Evolutionary conservation across 1,140 invertebrate species (phyloP).

Genomic region (Heliconius hermathena): DNA sequence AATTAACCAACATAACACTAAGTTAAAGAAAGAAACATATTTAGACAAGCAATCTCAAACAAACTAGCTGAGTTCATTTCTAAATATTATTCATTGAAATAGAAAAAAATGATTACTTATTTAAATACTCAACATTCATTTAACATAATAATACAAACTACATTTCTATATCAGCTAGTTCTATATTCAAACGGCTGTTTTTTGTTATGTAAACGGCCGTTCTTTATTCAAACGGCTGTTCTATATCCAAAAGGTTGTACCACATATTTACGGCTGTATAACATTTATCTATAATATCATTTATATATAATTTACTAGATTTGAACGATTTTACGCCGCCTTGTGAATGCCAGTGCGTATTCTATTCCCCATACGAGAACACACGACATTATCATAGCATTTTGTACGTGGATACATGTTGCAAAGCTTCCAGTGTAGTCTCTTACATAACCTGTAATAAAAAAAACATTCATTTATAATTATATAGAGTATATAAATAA

Average conservation of each 20-base stretch:
- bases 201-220: not conserved
- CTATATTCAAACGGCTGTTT: no score
- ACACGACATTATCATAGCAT: constrained; percentile 85
- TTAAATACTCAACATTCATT: not conserved
- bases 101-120: not conserved
- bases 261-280: not conserved
- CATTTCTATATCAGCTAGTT: not conserved
- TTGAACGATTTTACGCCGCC: constrained; percentile 73
- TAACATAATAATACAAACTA: not conserved
- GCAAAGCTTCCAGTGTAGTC: constrained; percentile 86
- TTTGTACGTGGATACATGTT: constrained; percentile 87
- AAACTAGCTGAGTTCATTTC: not conserved
- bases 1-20: not conserved
- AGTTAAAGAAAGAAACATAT: not conserved
- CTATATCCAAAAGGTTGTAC: not conserved
- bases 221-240: not conserved
- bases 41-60: not conserved
- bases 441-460: constrained; percentile 84
- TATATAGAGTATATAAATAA: no score
- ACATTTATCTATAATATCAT: not conserved
- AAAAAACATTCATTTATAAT: no score
- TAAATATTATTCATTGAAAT: not conserved
- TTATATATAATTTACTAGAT: constrained; percentile 54
- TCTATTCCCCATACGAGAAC: constrained; percentile 86
- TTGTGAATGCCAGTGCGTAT: constrained; percentile 79